Base-by-base conservation (phyloP, 1,140 invertebrate species). In the Neodiprion pinetum region DNA sequence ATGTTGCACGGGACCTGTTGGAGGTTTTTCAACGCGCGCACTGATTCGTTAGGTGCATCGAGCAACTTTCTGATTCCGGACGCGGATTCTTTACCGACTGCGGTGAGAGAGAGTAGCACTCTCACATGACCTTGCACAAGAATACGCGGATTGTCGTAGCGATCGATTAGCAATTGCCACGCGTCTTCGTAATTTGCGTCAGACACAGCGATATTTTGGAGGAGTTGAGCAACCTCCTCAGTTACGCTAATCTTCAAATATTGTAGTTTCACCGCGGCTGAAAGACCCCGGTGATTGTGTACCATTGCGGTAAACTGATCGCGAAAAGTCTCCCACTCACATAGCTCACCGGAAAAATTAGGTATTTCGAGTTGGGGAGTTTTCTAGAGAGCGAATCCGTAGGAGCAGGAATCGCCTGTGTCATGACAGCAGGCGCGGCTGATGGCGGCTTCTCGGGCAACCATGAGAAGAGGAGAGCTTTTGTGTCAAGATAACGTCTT, bases 101-200 rank as follows among this genome's bases (percentile, higher is more conserved):
- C 10, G 28, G 70, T 12, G 12, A 78, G n/a, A 48, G 61, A 48
- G 50, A 81, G 0, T 78, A 83, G 68, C 82, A 79, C n/a, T 53
- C 78, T 74, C 11, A 84, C 67, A 49, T 78, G 76, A 47, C 77
- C 78, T 9, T 80, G 68, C 1, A 80, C 71, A 3, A 83, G 65
- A n/a, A 80, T 67, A 10, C 76, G 47, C 11, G 40, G 69, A 66
- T 82, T 81, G 66, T 83, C 72, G 53, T 77, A 84, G 10, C 81
- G 75, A 17, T 79, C 70, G 7, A 69, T 21, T 11, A 84, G n/a
- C 23, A 78, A 70, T 11, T 78, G 71, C 81, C 80, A 82, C 7
- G 83, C 81, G n/a, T 71, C 66, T 0, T 72, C 50, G 72, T 82
- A 83, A 76, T 83, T 83, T 1, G 23, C 28, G 17, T 77, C 72